Evolutionary conservation across 30 jellyfish, hydroid and myxozoan species (phyloP).

Genomic region (Hydractinia symbiolongicarpus): DNA sequence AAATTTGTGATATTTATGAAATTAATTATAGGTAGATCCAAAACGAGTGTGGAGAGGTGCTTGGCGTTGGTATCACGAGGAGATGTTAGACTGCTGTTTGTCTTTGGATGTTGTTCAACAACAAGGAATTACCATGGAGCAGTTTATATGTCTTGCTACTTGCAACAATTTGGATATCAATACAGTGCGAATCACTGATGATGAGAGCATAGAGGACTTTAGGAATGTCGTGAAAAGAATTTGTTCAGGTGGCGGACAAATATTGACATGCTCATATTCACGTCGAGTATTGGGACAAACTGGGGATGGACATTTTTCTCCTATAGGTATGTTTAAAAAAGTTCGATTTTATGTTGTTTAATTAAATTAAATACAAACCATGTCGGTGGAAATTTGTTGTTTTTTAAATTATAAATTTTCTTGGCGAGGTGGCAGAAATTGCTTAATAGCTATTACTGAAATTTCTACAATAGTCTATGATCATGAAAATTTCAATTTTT

Average conservation of each 20-base stretch:
- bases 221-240: constrained; percentile 40
- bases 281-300: constrained; percentile 56
- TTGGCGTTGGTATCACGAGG: constrained; percentile 93
- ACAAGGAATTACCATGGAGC: constrained; percentile 75
- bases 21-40: constrained; percentile 51
- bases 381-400: too few relatives aligned
- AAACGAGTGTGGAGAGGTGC: constrained; percentile 75
- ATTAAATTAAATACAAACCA: too few relatives aligned
- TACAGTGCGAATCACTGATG: constrained; percentile 38
- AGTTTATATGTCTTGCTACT: constrained; percentile 59
- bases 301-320: constrained; percentile 88
- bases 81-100: constrained; percentile 79
- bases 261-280: constrained; percentile 56
- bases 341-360: not conserved
- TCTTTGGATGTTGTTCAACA: constrained; percentile 55
- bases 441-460: too few relatives aligned
- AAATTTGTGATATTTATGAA: not conserved
- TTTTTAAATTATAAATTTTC: too few relatives aligned
- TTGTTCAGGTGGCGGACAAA: constrained; percentile 38
- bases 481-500: too few relatives aligned
- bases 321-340: constrained; percentile 49
- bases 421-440: too few relatives aligned
- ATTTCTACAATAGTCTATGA: too few relatives aligned
- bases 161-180: constrained; percentile 60
- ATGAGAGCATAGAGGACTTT: constrained; percentile 38